Conservation (phyloP, 1,140 invertebrate genomes). For the Papilio glaucus region DNA sequence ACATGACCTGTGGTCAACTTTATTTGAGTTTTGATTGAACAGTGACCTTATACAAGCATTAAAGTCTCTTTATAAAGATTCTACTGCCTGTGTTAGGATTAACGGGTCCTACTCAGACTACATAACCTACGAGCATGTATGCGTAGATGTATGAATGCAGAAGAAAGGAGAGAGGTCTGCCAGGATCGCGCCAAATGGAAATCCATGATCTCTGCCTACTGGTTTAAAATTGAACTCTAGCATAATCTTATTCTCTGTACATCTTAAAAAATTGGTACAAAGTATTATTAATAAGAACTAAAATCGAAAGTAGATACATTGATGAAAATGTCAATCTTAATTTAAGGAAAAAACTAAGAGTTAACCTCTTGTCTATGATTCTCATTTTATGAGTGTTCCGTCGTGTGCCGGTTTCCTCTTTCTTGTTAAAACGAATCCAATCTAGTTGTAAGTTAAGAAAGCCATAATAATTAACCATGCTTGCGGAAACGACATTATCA, state of each 20-base stretch:
- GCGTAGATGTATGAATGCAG: no score
- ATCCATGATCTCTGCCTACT: no score
- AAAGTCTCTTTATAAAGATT: no score
- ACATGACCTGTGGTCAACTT: no score
- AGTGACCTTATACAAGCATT: no score
- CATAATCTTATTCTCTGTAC: background rate
- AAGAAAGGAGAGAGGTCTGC: no score
- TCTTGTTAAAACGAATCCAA: constrained; percentile 53
- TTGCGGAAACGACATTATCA: constrained; percentile 87
- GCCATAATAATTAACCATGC: constrained; percentile 82
- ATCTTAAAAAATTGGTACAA: background rate
- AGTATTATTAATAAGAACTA: background rate
- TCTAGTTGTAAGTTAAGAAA: constrained; percentile 58
- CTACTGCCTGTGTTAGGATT: no score
- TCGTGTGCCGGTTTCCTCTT: constrained; percentile 64
- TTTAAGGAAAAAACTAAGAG: background rate
- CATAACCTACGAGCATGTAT: no score
- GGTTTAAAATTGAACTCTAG: background rate
- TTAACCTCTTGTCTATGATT: constrained; percentile 22
- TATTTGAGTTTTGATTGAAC: no score
- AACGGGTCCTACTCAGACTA: no score
- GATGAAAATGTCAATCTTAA: constrained; percentile 14
- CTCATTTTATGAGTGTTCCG: constrained; percentile 58
- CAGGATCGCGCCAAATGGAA: no score
- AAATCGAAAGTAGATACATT: background rate